A percentile compares a stretch with the other conserved stretches of the same genome.
phyloP scores from a whole-genome alignment of 2,113 vertebrate genomes.

The Pithys albifrons region DNA sequence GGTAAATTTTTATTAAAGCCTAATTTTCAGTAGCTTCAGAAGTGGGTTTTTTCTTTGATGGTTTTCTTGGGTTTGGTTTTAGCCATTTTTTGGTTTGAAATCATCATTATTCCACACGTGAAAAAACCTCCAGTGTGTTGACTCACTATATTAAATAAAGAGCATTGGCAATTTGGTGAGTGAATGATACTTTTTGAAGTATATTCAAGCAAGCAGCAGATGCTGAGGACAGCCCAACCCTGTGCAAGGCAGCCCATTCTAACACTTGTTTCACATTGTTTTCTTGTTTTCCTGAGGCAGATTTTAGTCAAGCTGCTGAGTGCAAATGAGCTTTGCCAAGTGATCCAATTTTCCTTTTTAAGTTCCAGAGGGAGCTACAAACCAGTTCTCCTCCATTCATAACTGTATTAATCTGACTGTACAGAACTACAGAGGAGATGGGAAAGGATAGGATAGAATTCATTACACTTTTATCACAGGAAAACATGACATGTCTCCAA shows the following conservation, averaged over 20 bases:
- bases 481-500: not conserved
- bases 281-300: constrained; percentile 12
- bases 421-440: not conserved
- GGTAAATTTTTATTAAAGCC: not conserved
- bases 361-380: constrained; percentile 56
- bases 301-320: constrained; percentile 66
- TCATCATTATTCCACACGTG: not conserved
- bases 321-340: constrained; percentile 43
- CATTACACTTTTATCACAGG: not conserved
- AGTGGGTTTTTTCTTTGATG: accelerated
- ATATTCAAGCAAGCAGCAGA: not conserved
- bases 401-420: constrained; percentile 57
- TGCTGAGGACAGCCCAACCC: not conserved
- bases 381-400: constrained; percentile 59
- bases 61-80: not conserved
- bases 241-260: not conserved
- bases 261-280: not conserved
- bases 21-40: not conserved
- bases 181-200: not conserved
- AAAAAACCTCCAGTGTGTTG: not conserved
- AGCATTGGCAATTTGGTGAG: not conserved
- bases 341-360: constrained; percentile 49
- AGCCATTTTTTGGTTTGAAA: not conserved
- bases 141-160: not conserved
- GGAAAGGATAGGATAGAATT: constrained; percentile 23